Evolutionary conservation across 2,888 invertebrate genomes (phyloP).

Genomic region (Tribolium freemani): DNA sequence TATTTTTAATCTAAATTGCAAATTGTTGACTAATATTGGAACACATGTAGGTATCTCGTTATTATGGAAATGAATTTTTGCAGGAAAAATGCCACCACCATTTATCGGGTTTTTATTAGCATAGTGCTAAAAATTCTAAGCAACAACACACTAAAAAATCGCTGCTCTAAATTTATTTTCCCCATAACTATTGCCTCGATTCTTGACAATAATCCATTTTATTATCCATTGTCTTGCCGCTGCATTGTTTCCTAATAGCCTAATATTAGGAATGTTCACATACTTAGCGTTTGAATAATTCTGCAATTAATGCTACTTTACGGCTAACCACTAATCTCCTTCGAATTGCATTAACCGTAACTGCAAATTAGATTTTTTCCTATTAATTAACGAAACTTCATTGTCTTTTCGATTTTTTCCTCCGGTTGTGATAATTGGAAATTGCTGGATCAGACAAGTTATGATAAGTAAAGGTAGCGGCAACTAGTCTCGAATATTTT

Average conservation of each 20-base stretch:
- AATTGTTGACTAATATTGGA: slow-evolving; percentile 31
- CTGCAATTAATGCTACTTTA: background rate
- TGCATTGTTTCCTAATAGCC: slow-evolving; percentile 19
- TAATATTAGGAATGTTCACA: slow-evolving; percentile 12
- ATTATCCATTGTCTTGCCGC: slow-evolving; percentile 20
- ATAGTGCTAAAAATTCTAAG: background rate
- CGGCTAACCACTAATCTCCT: background rate
- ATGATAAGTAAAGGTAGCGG: slow-evolving; percentile 36
- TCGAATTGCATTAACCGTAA: background rate
- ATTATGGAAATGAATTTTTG: slow-evolving; percentile 33
- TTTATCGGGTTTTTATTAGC: slow-evolving; percentile 9
- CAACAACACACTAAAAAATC: background rate
- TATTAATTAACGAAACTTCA: background rate
- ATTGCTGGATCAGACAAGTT: slow-evolving; percentile 28
- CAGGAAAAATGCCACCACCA: slow-evolving; percentile 17
- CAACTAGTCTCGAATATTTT: slow-evolving; percentile 44
- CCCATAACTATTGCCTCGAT: background rate
- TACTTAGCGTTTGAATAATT: slow-evolving; percentile 17
- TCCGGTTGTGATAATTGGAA: background rate
- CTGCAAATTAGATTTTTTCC: background rate
- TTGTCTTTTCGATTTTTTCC: background rate
- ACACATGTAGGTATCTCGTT: slow-evolving; percentile 29
- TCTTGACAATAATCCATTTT: slow-evolving; percentile 23
- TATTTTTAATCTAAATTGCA: slow-evolving; percentile 31
- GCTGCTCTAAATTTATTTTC: slow-evolving; percentile 1